phyloP scores from a whole-genome alignment of 2,113 vertebrate genomes.

The Scomber colias region DNA sequence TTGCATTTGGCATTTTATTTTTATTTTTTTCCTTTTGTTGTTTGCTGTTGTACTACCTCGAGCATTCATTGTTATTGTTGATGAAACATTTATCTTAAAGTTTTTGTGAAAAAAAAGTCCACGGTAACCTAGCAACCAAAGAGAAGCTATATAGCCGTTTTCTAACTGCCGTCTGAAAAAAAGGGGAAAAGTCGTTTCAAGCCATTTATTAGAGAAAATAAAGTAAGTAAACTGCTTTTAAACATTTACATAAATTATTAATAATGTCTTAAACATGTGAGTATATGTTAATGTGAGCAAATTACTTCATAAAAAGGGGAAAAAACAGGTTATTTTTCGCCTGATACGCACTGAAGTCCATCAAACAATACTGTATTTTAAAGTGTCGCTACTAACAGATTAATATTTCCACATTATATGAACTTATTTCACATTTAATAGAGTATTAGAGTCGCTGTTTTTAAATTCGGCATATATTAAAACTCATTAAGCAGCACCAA shows the following conservation, averaged over 20 bases:
- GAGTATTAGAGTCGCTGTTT: accelerated
- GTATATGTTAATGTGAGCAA: too few relatives aligned
- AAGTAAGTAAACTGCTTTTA: conserved; percentile 9
- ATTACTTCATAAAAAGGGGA: not conserved
- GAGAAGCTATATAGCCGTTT: not conserved
- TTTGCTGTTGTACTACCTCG: too few relatives aligned
- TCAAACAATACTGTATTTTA: not conserved
- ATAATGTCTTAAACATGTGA: not conserved
- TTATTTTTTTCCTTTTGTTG: too few relatives aligned
- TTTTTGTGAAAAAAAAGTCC: not conserved
- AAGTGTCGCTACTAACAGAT: too few relatives aligned
- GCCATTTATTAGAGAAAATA: too few relatives aligned
- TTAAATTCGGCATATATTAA: not conserved
- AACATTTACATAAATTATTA: not conserved
- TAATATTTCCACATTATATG: accelerated
- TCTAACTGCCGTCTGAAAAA: not conserved
- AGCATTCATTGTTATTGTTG: too few relatives aligned
- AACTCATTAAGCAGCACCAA: too few relatives aligned
- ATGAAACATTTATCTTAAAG: too few relatives aligned
- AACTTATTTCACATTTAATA: accelerated
- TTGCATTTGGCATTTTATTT: too few relatives aligned
- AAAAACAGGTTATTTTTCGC: not conserved
- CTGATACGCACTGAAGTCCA: not conserved
- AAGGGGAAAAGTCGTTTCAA: too few relatives aligned
- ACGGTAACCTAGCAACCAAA: conserved; percentile 50